Percentiles rank a stretch among this genome's conserved stretches.
phyloP scores from a whole-genome alignment of 2,113 vertebrate species.

The Taxidea taxus region DNA sequence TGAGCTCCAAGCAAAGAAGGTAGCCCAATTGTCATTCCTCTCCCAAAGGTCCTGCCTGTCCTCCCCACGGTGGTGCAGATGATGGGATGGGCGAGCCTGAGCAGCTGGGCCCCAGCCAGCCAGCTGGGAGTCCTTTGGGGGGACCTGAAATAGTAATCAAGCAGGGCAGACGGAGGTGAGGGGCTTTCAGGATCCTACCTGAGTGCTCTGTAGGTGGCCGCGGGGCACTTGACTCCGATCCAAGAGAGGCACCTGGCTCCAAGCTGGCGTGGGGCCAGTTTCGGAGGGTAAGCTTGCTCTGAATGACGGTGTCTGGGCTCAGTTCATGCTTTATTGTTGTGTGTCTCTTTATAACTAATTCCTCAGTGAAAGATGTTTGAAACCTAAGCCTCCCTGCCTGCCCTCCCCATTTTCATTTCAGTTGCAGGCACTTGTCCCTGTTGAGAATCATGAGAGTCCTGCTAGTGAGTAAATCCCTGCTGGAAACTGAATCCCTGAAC shows the following conservation, averaged over 20 bases:
- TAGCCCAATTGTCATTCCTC: neutral
- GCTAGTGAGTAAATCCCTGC: slow-evolving; percentile 49
- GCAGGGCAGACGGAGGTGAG: slow-evolving; percentile 78
- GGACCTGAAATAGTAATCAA: slow-evolving; percentile 77
- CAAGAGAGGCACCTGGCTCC: slow-evolving; percentile 87
- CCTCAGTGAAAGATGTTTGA: slow-evolving; percentile 84
- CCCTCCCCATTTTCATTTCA: slow-evolving; percentile 68
- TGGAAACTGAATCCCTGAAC: slow-evolving; percentile 49
- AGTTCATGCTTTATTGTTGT: slow-evolving; percentile 79
- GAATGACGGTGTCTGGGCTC: slow-evolving; percentile 81
- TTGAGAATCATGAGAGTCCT: slow-evolving; percentile 60
- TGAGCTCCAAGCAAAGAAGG: slow-evolving; percentile 35
- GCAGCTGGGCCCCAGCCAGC: slow-evolving; percentile 79
- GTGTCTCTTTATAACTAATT: slow-evolving; percentile 83
- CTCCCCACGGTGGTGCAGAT: slow-evolving; percentile 51
- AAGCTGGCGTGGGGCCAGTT: slow-evolving; percentile 81
- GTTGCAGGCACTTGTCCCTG: slow-evolving; percentile 77
- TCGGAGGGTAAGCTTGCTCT: slow-evolving; percentile 76
- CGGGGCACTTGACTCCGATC: slow-evolving; percentile 84
- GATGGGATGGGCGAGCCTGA: slow-evolving; percentile 65
- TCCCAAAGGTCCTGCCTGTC: slow-evolving; percentile 52
- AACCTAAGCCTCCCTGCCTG: slow-evolving; percentile 78
- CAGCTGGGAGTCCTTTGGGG: slow-evolving; percentile 83
- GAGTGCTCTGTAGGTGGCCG: slow-evolving; percentile 85
- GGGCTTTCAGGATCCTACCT: slow-evolving; percentile 80